phyloP scores from a whole-genome alignment of 2,113 vertebrate genomes.

The Dipodomys stephensi region DNA sequence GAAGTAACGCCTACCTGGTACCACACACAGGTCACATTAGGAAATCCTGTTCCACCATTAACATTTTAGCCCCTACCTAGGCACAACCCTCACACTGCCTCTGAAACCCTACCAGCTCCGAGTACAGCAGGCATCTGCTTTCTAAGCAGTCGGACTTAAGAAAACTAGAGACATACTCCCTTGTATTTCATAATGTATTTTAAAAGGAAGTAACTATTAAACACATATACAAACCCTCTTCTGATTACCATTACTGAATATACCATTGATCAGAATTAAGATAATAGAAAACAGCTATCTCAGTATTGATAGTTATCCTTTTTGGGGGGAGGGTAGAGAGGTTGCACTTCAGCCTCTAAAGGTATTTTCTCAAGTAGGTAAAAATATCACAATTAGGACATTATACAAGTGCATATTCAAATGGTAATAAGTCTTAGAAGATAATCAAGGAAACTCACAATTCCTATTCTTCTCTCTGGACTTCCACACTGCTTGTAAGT shows the following conservation, averaged over 20 bases:
- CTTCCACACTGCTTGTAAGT: no score
- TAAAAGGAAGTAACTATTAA: background rate
- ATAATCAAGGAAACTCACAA: no score
- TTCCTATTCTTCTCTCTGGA: no score
- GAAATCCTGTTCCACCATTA: fast-evolving
- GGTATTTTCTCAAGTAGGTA: no score
- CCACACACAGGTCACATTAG: no score
- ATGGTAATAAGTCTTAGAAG: no score
- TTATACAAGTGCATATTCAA: no score
- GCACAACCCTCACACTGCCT: background rate
- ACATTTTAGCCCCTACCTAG: background rate
- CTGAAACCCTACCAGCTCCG: background rate
- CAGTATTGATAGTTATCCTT: no score
- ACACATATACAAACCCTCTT: background rate
- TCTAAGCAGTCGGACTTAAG: background rate
- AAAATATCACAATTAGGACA: no score
- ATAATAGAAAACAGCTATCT: background rate
- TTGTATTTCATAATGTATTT: background rate
- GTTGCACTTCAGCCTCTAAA: no score
- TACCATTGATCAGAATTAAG: background rate
- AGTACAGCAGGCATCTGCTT: background rate
- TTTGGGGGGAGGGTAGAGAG: no score
- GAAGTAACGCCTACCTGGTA: background rate
- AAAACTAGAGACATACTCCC: background rate
- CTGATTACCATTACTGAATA: background rate